These are phyloP conservation scores for Thymallus thymallus DNA, from an alignment of 2,113 vertebrate genomes.

Conservation along the genomic window DNA sequence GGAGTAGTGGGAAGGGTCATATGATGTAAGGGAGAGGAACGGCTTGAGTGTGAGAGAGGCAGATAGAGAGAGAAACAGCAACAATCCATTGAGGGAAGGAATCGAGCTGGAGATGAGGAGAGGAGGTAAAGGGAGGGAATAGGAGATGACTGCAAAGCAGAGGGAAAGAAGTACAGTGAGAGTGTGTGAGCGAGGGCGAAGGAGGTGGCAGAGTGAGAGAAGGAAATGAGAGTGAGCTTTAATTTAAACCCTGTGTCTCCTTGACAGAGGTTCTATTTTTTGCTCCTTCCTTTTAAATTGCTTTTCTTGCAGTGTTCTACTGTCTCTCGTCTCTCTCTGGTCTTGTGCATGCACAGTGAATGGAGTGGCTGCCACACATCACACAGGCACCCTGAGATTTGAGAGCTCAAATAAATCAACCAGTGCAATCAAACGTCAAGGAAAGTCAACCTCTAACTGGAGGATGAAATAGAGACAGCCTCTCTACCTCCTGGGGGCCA, in stretches of 20 bases:
- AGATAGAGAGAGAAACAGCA: neutral
- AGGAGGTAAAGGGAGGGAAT: conserved; percentile 1
- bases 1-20: neutral
- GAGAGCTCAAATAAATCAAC: conserved; percentile 14
- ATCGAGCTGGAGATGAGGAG: neutral
- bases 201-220: neutral
- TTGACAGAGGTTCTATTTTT: neutral
- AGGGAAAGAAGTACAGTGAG: neutral
- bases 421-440: neutral
- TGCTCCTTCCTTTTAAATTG: neutral
- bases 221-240: neutral
- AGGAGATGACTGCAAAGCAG: neutral
- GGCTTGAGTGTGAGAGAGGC: neutral
- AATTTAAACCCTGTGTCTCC: neutral
- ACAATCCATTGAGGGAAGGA: no score
- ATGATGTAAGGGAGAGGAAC: no score
- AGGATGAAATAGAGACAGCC: neutral
- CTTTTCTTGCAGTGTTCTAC: neutral
- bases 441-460: neutral
- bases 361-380: neutral
- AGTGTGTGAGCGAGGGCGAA: neutral
- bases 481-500: neutral
- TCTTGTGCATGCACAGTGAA: neutral
- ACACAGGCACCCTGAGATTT: neutral
- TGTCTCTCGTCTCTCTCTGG: neutral